A percentile compares a stretch with the other conserved stretches of the same genome.
Evolutionary conservation across 1,140 invertebrate genomes (phyloP).

Genomic region (Vollenhovia emeryi): DNA sequence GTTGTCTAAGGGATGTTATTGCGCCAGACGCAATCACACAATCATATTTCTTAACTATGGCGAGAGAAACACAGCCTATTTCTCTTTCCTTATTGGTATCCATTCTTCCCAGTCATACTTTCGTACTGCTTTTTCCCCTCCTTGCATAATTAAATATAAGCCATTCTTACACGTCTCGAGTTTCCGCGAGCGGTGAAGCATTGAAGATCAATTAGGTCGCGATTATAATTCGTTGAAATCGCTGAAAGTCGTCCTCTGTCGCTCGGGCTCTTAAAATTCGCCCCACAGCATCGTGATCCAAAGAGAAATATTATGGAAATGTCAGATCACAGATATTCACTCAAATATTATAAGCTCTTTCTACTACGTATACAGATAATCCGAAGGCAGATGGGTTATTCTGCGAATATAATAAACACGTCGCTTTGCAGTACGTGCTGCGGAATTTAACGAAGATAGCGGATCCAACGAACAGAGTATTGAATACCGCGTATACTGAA

Average conservation of each 20-base stretch:
- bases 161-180: too few relatives aligned
- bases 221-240: background rate
- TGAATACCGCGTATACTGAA: constrained; percentile 38
- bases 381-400: constrained; percentile 34
- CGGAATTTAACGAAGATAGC: constrained; percentile 59
- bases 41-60: constrained; percentile 70
- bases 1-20: constrained; percentile 73
- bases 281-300: background rate
- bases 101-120: background rate
- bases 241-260: background rate
- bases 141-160: background rate
- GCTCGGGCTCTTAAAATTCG: constrained; percentile 13
- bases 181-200: background rate
- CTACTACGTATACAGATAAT: constrained; percentile 27
- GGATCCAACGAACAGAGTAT: constrained; percentile 36
- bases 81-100: constrained; percentile 41
- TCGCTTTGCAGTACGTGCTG: constrained; percentile 61
- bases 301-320: constrained; percentile 25
- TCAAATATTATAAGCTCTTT: constrained; percentile 44
- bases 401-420: constrained; percentile 68
- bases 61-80: constrained; percentile 42
- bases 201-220: background rate
- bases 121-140: background rate
- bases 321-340: constrained; percentile 27
- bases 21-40: constrained; percentile 68